Conservation (phyloP, 1,140 invertebrate species). For the Hyles vespertilio region DNA sequence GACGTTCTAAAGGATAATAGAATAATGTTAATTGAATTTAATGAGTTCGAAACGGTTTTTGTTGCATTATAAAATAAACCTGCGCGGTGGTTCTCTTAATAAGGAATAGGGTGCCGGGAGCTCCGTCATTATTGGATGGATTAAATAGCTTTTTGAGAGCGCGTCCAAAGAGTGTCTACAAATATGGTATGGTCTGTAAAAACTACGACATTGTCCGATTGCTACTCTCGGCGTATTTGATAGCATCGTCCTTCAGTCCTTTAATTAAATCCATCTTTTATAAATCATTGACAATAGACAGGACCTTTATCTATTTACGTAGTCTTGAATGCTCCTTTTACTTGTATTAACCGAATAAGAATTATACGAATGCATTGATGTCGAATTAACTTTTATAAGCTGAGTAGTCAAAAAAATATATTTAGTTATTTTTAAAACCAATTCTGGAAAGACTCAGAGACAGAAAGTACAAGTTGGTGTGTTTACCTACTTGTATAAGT, state of each 20-base stretch:
- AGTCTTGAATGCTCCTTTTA: no score
- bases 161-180: slow-evolving; percentile 4
- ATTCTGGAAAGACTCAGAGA: no score
- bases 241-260: neutral
- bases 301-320: no score
- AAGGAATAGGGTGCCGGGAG: slow-evolving; percentile 24
- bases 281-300: neutral
- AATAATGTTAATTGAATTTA: slow-evolving; percentile 30
- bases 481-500: slow-evolving; percentile 10
- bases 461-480: neutral
- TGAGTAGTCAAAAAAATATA: no score
- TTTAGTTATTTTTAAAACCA: no score
- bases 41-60: slow-evolving; percentile 30
- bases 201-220: slow-evolving; percentile 9
- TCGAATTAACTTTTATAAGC: no score
- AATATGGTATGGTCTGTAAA: slow-evolving; percentile 18
- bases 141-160: slow-evolving; percentile 17
- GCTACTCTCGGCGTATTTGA: slow-evolving; percentile 3
- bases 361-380: no score
- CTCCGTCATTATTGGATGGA: slow-evolving; percentile 18
- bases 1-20: no score
- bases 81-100: slow-evolving; percentile 22
- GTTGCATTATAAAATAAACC: slow-evolving; percentile 24
- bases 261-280: slow-evolving; percentile 2
- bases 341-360: no score